Evolutionary conservation across 1,140 invertebrate species (phyloP).

Genomic region (Heliconius eleuchia): DNA sequence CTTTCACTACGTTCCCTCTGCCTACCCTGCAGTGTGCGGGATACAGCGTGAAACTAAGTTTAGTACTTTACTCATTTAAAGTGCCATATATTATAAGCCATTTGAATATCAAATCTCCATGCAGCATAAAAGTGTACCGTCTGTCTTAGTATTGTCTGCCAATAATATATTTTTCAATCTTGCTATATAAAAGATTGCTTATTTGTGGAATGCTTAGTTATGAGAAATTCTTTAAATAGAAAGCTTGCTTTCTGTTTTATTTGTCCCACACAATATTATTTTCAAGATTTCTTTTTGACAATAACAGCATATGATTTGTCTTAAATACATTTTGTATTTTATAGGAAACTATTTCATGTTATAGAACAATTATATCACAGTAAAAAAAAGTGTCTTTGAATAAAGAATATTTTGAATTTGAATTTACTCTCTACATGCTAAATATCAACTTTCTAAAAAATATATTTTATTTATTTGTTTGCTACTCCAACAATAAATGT

Average conservation of each 20-base stretch:
- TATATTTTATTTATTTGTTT: too few species aligned
- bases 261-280: background rate
- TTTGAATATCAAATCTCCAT: too few species aligned
- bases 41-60: too few species aligned
- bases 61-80: too few species aligned
- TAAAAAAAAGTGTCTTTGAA: too few species aligned
- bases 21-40: too few species aligned
- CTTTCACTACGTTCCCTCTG: too few species aligned
- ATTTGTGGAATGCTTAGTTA: constrained; percentile 6
- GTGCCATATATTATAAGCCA: too few species aligned
- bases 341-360: background rate
- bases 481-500: too few species aligned
- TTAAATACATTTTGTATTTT: background rate
- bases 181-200: constrained; percentile 6
- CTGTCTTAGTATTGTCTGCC: background rate
- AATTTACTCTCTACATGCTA: too few species aligned
- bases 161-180: constrained; percentile 8
- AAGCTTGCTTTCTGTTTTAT: background rate
- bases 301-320: background rate
- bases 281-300: background rate
- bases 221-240: constrained; percentile 7
- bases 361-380: background rate
- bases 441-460: too few species aligned
- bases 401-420: too few species aligned
- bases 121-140: background rate